Evolutionary conservation across 2,113 vertebrate species (phyloP), one percentile per base, ranked within the genome.

Genomic region (Indri indri): DNA sequence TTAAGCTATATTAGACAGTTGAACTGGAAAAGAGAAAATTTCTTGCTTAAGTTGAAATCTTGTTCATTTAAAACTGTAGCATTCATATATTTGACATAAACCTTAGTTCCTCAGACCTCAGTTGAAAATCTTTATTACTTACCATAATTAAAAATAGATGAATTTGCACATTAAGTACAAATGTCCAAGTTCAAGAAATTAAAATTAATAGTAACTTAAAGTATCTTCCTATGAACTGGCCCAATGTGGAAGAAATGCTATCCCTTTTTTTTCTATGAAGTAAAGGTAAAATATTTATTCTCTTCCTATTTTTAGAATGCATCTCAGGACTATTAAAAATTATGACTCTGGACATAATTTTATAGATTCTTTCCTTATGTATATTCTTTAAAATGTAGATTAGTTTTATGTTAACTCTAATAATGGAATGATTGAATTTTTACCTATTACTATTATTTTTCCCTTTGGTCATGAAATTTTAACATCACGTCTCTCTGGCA

Each of bases 71-170:
- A 74, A 88, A 27, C 25, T 65, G 2, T 25, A 45, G 32, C 25
- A 47, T 85, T 81, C 87, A 42, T 61, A 66, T 63, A 80, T 81
- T 84, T 90, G 27, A 94, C 83, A 84, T 45, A 45, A 88, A 66
- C 27, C n/a, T 54, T 32, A 90, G 18, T 79, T 66, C 30, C 32
- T 84, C 25, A 66, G 70, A 91, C 11, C 50, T 93, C 66, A 23
- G 11, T 30, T 88, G 25, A 94, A 94, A 88, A 90, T 22, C n/a
- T 84, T 87, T n/a, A n/a, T 92, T n/a, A 52, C 13, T 83, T 70
- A 47, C 16, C 54, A 0, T 74, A 73, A 97, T 94, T 92, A 89
- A 97, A 93, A 91, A 82, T 70, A 88, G 34, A 96, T 94, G 61
- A 73, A 42, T 11, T 68, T 80, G 23, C 2, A 68, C 6, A 77